Base-by-base conservation (phyloP, 2,113 vertebrate species). In the Menura novaehollandiae region DNA sequence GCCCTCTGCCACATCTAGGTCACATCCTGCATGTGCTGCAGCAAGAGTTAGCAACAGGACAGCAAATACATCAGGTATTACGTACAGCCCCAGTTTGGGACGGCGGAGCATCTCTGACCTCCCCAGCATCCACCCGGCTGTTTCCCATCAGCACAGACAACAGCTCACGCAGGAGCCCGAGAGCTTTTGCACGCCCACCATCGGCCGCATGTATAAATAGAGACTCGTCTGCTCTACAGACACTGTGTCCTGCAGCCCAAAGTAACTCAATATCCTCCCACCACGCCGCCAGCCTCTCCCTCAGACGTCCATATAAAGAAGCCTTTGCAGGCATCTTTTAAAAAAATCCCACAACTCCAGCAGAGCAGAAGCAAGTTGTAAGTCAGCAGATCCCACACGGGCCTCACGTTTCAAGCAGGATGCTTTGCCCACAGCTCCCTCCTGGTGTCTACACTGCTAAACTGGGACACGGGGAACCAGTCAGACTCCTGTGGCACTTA, bases 181-280 rank as follows among this genome's bases (percentile, higher is more conserved):
- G 64, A 85, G 53, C 63, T 88, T 88, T 83, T 0, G 0, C 92
- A 88, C 20, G 0, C 83, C 79, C 76, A 88, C 80, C 18, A 4
- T 52, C 2, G 3, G 63, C 75, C 16, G 2, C 1, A 0, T 3
- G 1, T 62, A 87, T 59, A 92, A 79, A 93, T 49, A 88, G 68
- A 79, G 68, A 84, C 37, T 67, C 8, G 11, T 41, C 59, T 73
- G 85, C 76, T 82, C 63, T 76, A 80, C 52, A 91, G 75, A 84
- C 83, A 24, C 30, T 3, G 26, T 35, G 80, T 74, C 80, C 56
- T 73, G 91, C 79, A 86, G 83, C 85, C 76, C 66, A 18, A 28
- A 82, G 92, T 18, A 94, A 91, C 71, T 68, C 94, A 71, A 16
- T 68, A 94, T 82, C 92, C 58, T 92, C 86, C 79, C 86, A 95